Conservation (phyloP, 2,113 vertebrate genomes). For the Furnarius figulus region DNA sequence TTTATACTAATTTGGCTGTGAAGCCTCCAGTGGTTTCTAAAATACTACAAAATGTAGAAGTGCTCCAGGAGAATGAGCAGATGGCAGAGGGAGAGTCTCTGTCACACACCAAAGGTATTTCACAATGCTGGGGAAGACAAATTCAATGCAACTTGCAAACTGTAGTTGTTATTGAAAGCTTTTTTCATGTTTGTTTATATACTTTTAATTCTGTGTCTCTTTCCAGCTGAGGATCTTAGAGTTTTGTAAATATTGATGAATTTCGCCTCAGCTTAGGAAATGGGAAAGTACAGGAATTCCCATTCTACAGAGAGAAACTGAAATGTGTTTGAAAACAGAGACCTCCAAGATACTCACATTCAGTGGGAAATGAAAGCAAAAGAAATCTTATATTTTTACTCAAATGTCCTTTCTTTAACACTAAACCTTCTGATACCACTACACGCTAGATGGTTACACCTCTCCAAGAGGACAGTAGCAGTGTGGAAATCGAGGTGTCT, state of each 20-base stretch:
- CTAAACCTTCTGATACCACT: neutral
- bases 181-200: neutral
- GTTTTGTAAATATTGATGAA: slow-evolving; percentile 10
- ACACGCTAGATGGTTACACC: neutral
- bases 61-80: neutral
- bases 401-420: neutral
- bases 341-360: neutral
- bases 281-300: slow-evolving; percentile 27
- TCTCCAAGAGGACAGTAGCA: neutral
- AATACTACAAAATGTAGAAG: neutral
- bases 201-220: neutral
- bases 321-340: neutral
- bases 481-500: neutral
- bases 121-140: neutral
- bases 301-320: slow-evolving; percentile 23
- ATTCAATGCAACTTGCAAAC: neutral
- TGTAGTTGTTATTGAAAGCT: neutral
- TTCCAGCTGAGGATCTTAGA: neutral
- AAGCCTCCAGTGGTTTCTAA: neutral
- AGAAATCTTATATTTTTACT: neutral
- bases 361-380: neutral
- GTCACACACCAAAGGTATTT: neutral
- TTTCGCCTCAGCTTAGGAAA: neutral
- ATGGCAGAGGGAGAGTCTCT: neutral
- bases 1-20: neutral